A percentile compares a stretch with the other conserved stretches of the same genome.
These are phyloP conservation scores for Sylvilagus floridanus DNA, from an alignment of 2,797 vertebrate species.

Conservation along the genomic window DNA sequence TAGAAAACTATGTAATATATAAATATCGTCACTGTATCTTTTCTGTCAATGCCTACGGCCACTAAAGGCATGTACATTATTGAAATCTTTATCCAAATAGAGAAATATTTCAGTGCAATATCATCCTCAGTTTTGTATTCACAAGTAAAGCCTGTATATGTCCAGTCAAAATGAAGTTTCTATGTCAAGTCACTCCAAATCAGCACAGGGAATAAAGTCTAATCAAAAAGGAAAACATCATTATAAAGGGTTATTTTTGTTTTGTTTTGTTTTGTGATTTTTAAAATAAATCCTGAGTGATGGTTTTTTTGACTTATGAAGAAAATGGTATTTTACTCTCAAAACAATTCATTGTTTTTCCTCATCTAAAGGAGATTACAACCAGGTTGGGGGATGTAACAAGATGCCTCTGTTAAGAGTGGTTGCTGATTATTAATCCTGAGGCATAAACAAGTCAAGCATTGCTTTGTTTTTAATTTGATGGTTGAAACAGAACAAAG, in stretches of 20 bases:
- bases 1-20: not conserved
- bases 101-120: not conserved
- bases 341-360: slow-evolving; percentile 61
- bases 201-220: not conserved
- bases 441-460: slow-evolving; percentile 62
- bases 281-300: not conserved
- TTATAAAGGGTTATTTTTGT: not conserved
- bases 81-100: not conserved
- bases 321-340: slow-evolving; percentile 32
- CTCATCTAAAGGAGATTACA: not conserved
- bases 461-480: slow-evolving; percentile 64
- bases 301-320: slow-evolving; percentile 53
- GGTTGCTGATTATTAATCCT: slow-evolving; percentile 48
- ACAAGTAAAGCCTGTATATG: not conserved
- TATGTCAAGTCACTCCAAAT: slow-evolving; percentile 1
- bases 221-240: not conserved
- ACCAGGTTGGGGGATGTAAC: slow-evolving; percentile 14
- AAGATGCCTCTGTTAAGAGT: slow-evolving; percentile 20
- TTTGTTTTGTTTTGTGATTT: not conserved
- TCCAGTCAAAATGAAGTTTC: not conserved
- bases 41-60: not conserved
- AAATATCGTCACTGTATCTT: not conserved
- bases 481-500: slow-evolving; percentile 63
- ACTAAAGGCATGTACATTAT: not conserved
- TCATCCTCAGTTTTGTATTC: not conserved